Conservation (phyloP, 2,888 invertebrate genomes). For the Apamea crenata region DNA sequence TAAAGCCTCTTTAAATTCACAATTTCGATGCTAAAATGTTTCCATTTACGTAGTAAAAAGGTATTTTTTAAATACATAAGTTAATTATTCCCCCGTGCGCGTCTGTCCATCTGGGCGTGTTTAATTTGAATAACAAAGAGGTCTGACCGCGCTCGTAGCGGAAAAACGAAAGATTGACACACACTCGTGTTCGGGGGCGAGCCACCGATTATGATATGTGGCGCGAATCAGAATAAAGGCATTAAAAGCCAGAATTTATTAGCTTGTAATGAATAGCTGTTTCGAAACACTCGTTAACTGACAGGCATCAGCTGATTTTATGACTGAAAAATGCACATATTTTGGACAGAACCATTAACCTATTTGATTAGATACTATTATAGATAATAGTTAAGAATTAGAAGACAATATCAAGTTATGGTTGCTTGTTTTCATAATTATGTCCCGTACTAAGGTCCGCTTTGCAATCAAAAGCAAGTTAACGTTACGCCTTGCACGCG, state of each 20-base stretch:
- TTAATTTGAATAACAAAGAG: conserved; percentile 87
- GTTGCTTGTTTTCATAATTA: conserved; percentile 3
- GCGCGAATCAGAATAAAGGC: conserved; percentile 64
- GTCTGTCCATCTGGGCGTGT: conserved; percentile 79
- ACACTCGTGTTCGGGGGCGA: conserved; percentile 69
- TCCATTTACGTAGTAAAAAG: conserved; percentile 50
- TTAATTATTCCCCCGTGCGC: conserved; percentile 83
- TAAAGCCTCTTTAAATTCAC: conserved; percentile 14
- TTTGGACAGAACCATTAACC: neutral
- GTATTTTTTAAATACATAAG: conserved; percentile 75
- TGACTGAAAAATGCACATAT: neutral
- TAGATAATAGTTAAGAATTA: neutral
- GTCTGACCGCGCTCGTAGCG: conserved; percentile 77
- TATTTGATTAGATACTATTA: neutral
- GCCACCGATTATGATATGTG: conserved; percentile 67
- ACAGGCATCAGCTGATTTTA: neutral
- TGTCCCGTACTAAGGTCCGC: neutral
- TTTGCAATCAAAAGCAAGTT: neutral
- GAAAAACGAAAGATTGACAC: conserved; percentile 85
- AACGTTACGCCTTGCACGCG: neutral
- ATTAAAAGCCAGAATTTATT: conserved; percentile 47
- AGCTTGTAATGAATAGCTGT: conserved; percentile 45
- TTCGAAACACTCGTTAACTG: conserved; percentile 24
- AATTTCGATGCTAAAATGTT: conserved; percentile 51
- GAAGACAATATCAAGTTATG: neutral